These are phyloP conservation scores for Lasioglossum albipes DNA, from an alignment of 1,140 invertebrate genomes.

Conservation along the genomic window DNA sequence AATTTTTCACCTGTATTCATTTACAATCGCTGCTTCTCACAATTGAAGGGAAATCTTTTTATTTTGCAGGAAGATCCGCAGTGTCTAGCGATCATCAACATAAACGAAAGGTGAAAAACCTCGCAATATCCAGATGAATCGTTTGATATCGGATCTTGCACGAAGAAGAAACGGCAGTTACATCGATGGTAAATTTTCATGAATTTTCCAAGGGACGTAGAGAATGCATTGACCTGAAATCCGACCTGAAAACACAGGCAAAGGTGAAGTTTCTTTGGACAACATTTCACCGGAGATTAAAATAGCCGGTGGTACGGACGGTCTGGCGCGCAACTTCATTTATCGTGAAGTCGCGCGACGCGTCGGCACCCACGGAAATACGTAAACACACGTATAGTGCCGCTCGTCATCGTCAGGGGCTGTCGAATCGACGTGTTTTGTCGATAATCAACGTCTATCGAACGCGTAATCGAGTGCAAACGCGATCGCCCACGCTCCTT, in stretches of 20 bases:
- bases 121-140: no score
- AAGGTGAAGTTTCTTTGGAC: conserved; percentile 1
- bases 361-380: conserved; percentile 16
- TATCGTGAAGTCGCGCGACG: conserved; percentile 42
- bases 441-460: conserved; percentile 68
- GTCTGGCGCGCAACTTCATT: conserved; percentile 22
- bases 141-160: no score
- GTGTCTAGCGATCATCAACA: no score
- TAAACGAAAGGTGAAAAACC: no score
- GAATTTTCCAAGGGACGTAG: no score
- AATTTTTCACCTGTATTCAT: no score
- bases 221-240: no score
- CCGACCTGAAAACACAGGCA: neutral
- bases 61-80: no score
- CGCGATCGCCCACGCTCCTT: conserved; percentile 40
- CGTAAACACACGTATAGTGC: conserved; percentile 37
- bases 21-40: no score
- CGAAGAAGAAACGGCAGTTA: no score
- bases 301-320: conserved; percentile 7
- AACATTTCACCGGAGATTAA: conserved; percentile 14
- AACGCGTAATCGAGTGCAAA: conserved; percentile 67
- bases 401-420: conserved; percentile 65
- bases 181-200: no score
- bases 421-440: conserved; percentile 68
- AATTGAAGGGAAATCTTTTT: no score